These are phyloP conservation scores for Tupiocoris notatus DNA, from an alignment of 2,888 invertebrate genomes.

Conservation along the genomic window DNA sequence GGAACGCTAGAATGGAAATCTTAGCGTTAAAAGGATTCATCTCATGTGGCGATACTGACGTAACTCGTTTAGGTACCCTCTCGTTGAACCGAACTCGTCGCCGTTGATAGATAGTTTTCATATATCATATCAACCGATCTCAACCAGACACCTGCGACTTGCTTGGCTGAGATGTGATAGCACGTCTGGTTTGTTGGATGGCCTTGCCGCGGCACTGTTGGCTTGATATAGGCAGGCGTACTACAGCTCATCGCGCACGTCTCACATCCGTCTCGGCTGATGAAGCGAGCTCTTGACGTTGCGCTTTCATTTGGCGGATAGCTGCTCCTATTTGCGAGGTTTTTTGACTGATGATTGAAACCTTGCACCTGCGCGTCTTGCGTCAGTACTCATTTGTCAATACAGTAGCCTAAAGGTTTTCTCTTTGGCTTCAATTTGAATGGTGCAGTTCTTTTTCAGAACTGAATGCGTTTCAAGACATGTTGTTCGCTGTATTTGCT, in stretches of 20 bases:
- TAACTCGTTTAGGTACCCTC: background rate
- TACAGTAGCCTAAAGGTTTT: too few relatives aligned
- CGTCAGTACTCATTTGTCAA: too few relatives aligned
- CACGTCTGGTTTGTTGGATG: background rate
- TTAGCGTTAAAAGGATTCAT: too few relatives aligned
- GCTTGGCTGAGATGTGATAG: background rate
- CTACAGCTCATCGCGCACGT: background rate
- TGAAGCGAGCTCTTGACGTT: background rate
- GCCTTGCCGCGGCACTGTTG: background rate
- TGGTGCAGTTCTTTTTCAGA: too few relatives aligned
- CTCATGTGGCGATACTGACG: too few relatives aligned
- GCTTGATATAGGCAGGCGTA: background rate
- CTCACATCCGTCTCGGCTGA: background rate
- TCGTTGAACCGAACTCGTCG: background rate
- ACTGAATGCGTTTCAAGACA: too few relatives aligned
- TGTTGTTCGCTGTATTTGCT: too few relatives aligned
- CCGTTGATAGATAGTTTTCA: slow-evolving; percentile 20
- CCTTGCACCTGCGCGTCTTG: background rate
- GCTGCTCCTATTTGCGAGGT: background rate
- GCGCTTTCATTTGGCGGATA: background rate
- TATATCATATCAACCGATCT: slow-evolving; percentile 4
- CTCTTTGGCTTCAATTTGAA: too few relatives aligned
- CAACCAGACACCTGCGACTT: slow-evolving; percentile 13
- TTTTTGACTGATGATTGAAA: background rate
- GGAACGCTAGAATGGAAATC: too few relatives aligned